Conservation (phyloP, 2,113 vertebrate genomes). For the Cyprinodon brontotheroides region DNA sequence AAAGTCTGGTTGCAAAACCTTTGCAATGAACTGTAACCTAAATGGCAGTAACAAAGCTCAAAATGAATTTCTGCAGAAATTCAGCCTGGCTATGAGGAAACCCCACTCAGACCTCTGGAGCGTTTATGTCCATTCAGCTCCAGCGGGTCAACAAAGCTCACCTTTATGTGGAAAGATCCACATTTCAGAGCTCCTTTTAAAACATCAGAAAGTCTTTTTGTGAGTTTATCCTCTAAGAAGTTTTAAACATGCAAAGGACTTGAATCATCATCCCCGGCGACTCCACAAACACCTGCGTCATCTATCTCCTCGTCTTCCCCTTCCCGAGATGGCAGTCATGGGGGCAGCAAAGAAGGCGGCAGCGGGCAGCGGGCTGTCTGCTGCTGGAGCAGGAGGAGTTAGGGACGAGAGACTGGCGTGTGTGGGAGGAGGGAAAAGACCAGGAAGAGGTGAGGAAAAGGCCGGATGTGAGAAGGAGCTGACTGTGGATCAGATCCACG, state of each 20-base stretch:
- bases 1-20: background rate
- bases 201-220: background rate
- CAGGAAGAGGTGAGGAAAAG: conserved; percentile 16
- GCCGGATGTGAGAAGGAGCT: conserved; percentile 78
- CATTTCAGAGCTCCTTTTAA: background rate
- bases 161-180: background rate
- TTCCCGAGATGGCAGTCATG: conserved; percentile 93
- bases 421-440: conserved; percentile 50
- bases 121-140: conserved; percentile 18
- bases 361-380: conserved; percentile 85
- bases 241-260: conserved; percentile 16
- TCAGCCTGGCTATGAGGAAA: background rate
- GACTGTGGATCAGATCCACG: background rate
- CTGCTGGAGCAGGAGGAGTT: conserved; percentile 90
- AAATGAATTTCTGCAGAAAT: background rate
- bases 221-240: conserved; percentile 2
- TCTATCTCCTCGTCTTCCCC: conserved; percentile 66
- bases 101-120: background rate
- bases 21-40: background rate
- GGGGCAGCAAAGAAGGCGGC: conserved; percentile 87
- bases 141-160: background rate
- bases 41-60: too few relatives aligned
- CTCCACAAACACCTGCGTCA: conserved; percentile 2
- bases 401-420: conserved; percentile 80
- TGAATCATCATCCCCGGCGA: background rate